Evolutionary conservation across 2,113 vertebrate species (phyloP).

Genomic region (Neopipo cinnamomea): DNA sequence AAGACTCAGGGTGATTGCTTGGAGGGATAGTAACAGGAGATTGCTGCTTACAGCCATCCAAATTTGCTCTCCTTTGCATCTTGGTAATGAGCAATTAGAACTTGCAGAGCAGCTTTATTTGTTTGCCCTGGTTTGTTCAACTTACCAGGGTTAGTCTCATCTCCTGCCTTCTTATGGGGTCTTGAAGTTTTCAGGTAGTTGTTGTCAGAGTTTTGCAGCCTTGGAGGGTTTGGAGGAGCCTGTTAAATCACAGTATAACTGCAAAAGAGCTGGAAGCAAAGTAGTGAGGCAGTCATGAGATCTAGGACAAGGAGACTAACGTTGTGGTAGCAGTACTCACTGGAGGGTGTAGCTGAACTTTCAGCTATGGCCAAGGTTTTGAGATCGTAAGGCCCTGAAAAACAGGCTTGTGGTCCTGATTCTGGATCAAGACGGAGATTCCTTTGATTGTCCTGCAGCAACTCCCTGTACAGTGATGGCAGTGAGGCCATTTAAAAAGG

Average conservation of each 20-base stretch:
- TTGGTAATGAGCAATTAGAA: constrained; percentile 1
- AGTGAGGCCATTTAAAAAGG: neutral
- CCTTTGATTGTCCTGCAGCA: neutral
- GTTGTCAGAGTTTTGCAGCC: neutral
- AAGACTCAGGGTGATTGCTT: neutral
- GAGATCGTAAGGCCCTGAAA: neutral
- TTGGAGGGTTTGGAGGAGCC: neutral
- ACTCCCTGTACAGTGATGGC: neutral
- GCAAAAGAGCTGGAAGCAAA: neutral
- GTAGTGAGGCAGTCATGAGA: neutral
- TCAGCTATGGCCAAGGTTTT: neutral
- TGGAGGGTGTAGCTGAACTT: neutral
- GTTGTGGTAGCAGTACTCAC: neutral
- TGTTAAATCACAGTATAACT: neutral
- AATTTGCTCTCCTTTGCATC: neutral
- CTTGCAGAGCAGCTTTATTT: neutral
- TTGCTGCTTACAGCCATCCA: neutral
- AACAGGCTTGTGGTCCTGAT: neutral
- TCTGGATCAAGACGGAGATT: neutral
- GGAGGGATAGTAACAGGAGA: neutral
- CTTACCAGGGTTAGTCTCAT: neutral
- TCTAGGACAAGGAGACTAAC: neutral
- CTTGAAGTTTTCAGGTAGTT: neutral
- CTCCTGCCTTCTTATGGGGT: neutral
- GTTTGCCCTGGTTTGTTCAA: neutral